phyloP scores from a whole-genome alignment of 2,797 vertebrate genomes.

The Malacoraja senta region DNA sequence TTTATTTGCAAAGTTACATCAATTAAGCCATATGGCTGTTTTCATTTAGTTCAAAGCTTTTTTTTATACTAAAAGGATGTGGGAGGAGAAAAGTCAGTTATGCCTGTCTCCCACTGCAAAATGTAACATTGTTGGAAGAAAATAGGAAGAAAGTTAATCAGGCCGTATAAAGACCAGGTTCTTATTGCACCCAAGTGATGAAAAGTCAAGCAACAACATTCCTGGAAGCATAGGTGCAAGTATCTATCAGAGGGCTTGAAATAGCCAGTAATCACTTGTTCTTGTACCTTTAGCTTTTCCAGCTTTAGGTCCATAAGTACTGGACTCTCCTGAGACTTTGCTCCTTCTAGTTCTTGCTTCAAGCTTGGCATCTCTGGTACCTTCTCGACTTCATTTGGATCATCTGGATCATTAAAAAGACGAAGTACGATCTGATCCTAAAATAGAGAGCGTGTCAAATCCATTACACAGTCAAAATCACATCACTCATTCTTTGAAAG shows the following conservation, averaged over 20 bases:
- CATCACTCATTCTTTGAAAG: neutral
- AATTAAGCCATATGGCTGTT: neutral
- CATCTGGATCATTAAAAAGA: conserved; percentile 11
- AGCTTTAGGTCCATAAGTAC: neutral
- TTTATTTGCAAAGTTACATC: no score
- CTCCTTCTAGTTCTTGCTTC: neutral
- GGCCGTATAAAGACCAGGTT: neutral
- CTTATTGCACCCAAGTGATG: neutral
- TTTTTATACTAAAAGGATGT: neutral
- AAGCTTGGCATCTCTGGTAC: neutral
- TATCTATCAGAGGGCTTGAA: neutral
- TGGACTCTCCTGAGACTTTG: neutral
- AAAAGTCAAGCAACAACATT: neutral
- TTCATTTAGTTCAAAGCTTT: conserved; percentile 1
- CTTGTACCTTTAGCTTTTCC: conserved; percentile 24
- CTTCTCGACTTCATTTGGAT: neutral
- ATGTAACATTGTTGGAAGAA: neutral
- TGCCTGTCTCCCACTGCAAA: no score
- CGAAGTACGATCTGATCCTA: conserved; percentile 26
- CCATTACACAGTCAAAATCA: conserved; percentile 2
- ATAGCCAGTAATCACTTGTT: neutral
- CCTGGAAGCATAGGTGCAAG: neutral
- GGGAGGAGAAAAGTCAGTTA: neutral
- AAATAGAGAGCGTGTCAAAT: neutral
- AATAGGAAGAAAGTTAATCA: neutral